These are phyloP conservation scores for Coracopsis vasa DNA, from an alignment of 2,113 vertebrate genomes.

Conservation along the genomic window DNA sequence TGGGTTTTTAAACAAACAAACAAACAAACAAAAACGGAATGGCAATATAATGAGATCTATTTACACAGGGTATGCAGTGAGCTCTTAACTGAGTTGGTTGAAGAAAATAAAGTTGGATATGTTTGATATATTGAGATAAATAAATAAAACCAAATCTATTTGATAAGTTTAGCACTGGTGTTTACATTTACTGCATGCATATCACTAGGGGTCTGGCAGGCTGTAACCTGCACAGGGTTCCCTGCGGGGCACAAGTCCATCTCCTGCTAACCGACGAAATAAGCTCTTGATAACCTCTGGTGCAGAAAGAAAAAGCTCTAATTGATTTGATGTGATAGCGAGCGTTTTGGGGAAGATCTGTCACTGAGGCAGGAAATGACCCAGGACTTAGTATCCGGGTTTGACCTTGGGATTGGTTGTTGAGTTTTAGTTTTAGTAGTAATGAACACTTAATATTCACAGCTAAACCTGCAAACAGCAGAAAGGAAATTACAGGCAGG, in stretches of 20 bases:
- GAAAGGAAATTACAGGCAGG: not conserved
- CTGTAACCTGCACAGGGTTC: not conserved
- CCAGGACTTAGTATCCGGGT: not conserved
- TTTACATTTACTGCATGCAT: not conserved
- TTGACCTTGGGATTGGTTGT: not conserved
- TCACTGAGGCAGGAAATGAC: not conserved
- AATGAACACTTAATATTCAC: conserved; percentile 7
- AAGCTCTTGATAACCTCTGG: not conserved
- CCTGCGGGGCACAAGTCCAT: not conserved
- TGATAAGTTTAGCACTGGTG: not conserved
- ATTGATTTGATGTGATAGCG: not conserved
- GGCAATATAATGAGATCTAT: conserved; percentile 18
- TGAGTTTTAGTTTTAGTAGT: conserved; percentile 1
- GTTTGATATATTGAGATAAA: not conserved
- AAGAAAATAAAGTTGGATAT: not conserved
- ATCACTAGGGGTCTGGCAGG: not conserved
- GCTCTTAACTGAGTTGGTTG: conserved; percentile 27
- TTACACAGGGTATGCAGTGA: conserved; percentile 1
- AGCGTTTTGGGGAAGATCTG: not conserved
- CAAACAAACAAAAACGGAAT: not conserved
- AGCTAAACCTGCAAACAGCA: not conserved
- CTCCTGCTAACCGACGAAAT: rapidly evolving
- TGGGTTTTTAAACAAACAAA: conserved; percentile 11
- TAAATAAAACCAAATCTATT: not conserved
- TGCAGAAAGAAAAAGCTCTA: not conserved